Evolutionary conservation across 2,797 vertebrate species (phyloP).

Genomic region (Brachyrhaphis roseni): DNA sequence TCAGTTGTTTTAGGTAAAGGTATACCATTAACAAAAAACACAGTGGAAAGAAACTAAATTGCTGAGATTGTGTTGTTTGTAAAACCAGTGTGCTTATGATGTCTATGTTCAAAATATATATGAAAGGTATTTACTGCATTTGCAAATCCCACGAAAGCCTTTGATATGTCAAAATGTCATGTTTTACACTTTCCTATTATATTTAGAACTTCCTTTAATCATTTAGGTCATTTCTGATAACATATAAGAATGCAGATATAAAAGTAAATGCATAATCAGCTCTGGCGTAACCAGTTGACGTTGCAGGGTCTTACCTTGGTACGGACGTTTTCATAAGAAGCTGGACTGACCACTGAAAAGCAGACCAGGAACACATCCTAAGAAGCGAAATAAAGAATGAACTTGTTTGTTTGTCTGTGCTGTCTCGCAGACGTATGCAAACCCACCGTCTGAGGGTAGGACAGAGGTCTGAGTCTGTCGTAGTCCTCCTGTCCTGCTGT

Average conservation of each 20-base stretch:
- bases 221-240: neutral
- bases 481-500: constrained; percentile 99
- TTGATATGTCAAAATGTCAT: neutral
- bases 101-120: neutral
- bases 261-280: neutral
- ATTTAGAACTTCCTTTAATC: neutral
- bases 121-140: neutral
- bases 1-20: too few relatives aligned
- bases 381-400: constrained; percentile 22
- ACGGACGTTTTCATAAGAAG: constrained; percentile 98
- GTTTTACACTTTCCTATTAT: neutral
- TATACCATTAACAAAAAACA: too few relatives aligned
- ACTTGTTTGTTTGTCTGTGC: neutral
- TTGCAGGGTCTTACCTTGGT: constrained; percentile 87
- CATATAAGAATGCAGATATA: neutral
- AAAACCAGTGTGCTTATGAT: neutral
- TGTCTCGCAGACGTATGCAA: neutral
- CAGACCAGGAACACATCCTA: constrained; percentile 99
- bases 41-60: too few relatives aligned
- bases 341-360: constrained; percentile 97
- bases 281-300: neutral
- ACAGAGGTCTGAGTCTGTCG: constrained; percentile 94
- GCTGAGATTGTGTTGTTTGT: too few relatives aligned
- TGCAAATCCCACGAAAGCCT: neutral
- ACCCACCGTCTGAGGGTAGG: constrained; percentile 96